A percentile compares a stretch with the other conserved stretches of the same genome.
Conservation (phyloP, 1,140 invertebrate species). For the Dufourea novaeangliae region DNA sequence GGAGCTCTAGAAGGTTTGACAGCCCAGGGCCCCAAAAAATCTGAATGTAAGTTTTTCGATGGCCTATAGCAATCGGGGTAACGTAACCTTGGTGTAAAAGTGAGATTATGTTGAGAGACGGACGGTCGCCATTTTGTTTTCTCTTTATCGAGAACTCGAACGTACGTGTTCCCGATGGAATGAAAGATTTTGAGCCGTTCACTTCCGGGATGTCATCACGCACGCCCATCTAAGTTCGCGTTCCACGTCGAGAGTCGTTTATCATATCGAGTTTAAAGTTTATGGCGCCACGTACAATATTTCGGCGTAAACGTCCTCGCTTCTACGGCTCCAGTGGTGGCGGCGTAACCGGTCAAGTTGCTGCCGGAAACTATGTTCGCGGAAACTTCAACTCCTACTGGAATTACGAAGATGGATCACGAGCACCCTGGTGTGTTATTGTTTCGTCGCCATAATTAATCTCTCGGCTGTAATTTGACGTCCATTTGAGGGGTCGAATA, state of each 20-base stretch:
- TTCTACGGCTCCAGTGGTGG: too few relatives aligned
- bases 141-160: not conserved
- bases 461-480: slow-evolving; percentile 9
- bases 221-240: not conserved
- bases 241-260: not conserved
- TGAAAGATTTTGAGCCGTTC: not conserved
- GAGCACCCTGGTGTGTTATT: slow-evolving; percentile 50
- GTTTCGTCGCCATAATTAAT: slow-evolving; percentile 54
- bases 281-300: too few relatives aligned
- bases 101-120: too few relatives aligned
- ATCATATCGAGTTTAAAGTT: slow-evolving; percentile 19
- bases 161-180: not conserved
- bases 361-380: not conserved
- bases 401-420: slow-evolving; percentile 55
- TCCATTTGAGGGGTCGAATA: not conserved
- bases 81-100: too few relatives aligned
- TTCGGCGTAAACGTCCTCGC: not conserved
- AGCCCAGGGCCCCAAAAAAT: too few relatives aligned
- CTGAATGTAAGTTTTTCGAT: too few relatives aligned
- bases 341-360: not conserved
- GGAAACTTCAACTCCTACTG: slow-evolving; percentile 9
- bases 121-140: too few relatives aligned
- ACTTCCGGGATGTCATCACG: not conserved
- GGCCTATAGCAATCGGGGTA: too few relatives aligned
- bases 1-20: too few relatives aligned